Base-by-base conservation (phyloP, 2,888 invertebrate species). In the Amphipoea oculea region DNA sequence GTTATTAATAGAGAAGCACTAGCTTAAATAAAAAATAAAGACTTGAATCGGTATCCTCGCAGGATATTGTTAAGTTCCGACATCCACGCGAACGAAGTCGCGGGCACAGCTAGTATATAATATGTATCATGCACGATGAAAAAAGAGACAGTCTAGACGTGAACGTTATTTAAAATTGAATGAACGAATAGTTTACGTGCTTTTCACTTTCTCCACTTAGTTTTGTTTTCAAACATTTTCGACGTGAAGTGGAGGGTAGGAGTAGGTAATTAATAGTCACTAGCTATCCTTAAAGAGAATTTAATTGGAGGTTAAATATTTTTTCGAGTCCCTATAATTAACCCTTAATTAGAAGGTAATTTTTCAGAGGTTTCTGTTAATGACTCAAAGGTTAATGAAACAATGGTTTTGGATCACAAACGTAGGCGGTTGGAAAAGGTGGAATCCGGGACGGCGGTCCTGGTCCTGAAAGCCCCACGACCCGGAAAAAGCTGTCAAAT, bases 271-370 rank as follows among this genome's bases (percentile, higher is more conserved):
- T 57, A 78, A 68, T 68, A 72, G 65, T 54, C 54, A 54, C 51
- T 68, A 67, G 9, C 29, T 9, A 0, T 14, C 63, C 67, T 67
- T 81, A 71, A 81, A 81, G 67, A 67, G 54, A 72, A 72, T 42
- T 17, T 76, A 82, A 82, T 82, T 48, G 57, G n/a, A n/a, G 54
- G 54, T 62, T 73, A 72, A 76, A 86, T 83, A 83, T 83, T 83
- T 83, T 65, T 86, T 62, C 40, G 14, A 29, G 20, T 36, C 29
- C 11, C 12, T 72, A 60, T 83, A 86, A 82, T 82, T 65, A 86
- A 69, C 40, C 36, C 54, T 82, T 73, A 76, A 69, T 66, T 86
- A 73, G 7, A 82, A 69, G 54, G 65, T 62, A 67, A 29, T 67
- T 85, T 69, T 84, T 72, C 42, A 0, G 36, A 6, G 54, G 76